A percentile compares a stretch with the other conserved stretches of the same genome.
Evolutionary conservation across 2,888 invertebrate species (phyloP).

Genomic region (Urechis unicinctus): DNA sequence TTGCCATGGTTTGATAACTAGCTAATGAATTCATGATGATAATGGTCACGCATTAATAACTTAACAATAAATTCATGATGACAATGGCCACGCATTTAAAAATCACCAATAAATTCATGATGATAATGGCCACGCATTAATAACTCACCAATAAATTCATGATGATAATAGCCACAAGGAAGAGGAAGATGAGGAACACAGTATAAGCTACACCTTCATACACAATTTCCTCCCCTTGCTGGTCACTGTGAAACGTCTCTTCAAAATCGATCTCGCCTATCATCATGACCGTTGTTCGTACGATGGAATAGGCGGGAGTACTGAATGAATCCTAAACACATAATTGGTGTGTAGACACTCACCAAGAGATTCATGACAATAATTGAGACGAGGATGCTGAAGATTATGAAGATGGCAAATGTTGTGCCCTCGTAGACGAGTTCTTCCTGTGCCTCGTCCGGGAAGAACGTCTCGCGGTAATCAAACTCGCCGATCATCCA

Average conservation of each 20-base stretch:
- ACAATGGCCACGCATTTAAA: slow-evolving; percentile 93
- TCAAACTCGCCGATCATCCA: slow-evolving; percentile 90
- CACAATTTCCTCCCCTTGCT: slow-evolving; percentile 52
- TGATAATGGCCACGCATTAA: slow-evolving; percentile 83
- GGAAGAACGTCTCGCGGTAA: slow-evolving; percentile 62
- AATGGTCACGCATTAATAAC: too few species aligned
- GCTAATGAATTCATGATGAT: too few species aligned
- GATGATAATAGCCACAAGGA: slow-evolving; percentile 82
- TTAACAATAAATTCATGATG: slow-evolving; percentile 73
- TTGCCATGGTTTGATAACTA: too few species aligned
- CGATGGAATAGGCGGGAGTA: neutral
- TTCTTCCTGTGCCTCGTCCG: neutral
- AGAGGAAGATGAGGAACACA: slow-evolving; percentile 75
- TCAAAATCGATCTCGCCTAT: slow-evolving; percentile 82
- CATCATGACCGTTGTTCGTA: slow-evolving; percentile 66
- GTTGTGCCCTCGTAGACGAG: slow-evolving; percentile 59
- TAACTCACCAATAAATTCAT: slow-evolving; percentile 76
- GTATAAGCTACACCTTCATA: slow-evolving; percentile 65
- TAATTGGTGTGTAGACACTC: slow-evolving; percentile 50
- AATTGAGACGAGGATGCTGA: slow-evolving; percentile 88
- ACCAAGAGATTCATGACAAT: slow-evolving; percentile 85
- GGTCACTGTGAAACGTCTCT: slow-evolving; percentile 61
- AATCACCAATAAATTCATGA: slow-evolving; percentile 76
- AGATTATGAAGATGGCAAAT: slow-evolving; percentile 70
- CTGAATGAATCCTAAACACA: neutral